phyloP scores from a whole-genome alignment of 2,888 invertebrate species.

The Nasonia oneida region DNA sequence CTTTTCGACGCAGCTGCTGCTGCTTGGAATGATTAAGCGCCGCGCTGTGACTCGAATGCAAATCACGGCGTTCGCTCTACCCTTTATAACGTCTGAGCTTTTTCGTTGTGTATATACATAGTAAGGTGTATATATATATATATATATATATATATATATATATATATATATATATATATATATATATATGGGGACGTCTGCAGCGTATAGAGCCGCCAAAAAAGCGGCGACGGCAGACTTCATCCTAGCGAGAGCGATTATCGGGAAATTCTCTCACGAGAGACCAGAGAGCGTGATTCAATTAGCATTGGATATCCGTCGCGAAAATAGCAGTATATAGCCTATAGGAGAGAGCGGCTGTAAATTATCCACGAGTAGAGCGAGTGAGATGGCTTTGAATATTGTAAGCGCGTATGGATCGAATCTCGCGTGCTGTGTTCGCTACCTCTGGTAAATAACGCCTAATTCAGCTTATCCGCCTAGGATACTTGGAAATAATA shows the following conservation, averaged over 20 bases:
- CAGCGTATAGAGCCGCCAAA: not conserved
- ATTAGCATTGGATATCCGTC: constrained; percentile 47
- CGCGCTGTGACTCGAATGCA: constrained; percentile 60
- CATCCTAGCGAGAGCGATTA: constrained; percentile 18
- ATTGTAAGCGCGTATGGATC: constrained; percentile 34
- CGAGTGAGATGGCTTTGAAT: constrained; percentile 36
- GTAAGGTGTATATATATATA: not conserved
- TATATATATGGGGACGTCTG: not conserved
- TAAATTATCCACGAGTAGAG: constrained; percentile 48
- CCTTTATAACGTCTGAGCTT: constrained; percentile 22
- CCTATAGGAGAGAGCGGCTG: not conserved
- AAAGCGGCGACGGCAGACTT: not conserved
- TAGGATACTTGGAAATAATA: no score
- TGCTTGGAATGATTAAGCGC: constrained; percentile 59
- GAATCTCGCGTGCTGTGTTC: not conserved
- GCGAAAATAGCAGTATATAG: constrained; percentile 34
- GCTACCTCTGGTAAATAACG: constrained; percentile 42
- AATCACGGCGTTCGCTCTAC: constrained; percentile 27
- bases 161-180: not conserved
- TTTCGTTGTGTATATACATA: not conserved
- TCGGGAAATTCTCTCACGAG: constrained; percentile 34
- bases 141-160: no score
- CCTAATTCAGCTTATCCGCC: not conserved
- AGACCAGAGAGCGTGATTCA: constrained; percentile 13
- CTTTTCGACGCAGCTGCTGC: constrained; percentile 46